Evolutionary conservation across 1,140 invertebrate genomes (phyloP).

Genomic region (Conopomorpha cramerella): DNA sequence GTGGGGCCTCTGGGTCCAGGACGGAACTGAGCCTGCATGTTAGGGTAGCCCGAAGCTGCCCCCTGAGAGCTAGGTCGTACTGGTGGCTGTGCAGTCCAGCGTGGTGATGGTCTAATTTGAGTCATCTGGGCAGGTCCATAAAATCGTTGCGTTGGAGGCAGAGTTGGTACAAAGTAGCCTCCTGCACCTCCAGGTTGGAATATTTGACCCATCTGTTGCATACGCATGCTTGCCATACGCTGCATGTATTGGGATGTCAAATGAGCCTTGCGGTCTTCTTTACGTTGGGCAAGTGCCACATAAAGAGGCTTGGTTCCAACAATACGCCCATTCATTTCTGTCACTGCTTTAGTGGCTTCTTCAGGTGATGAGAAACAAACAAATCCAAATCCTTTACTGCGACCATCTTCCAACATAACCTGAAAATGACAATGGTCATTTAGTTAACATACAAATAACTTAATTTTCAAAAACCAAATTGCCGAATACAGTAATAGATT

Average conservation of each 20-base stretch:
- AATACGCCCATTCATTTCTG: conserved; percentile 98
- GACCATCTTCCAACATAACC: conserved; percentile 92
- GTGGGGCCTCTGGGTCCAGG: conserved; percentile 68
- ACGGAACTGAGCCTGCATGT: conserved; percentile 58
- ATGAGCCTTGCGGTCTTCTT: conserved; percentile 98
- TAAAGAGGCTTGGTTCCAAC: conserved; percentile 96
- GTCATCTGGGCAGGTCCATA: conserved; percentile 87
- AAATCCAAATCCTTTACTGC: conserved; percentile 98
- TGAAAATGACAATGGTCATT: conserved; percentile 19
- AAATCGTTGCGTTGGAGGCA: conserved; percentile 85
- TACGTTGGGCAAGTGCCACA: conserved; percentile 96
- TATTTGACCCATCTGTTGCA: conserved; percentile 91
- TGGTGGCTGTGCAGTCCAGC: conserved; percentile 84
- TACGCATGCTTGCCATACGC: conserved; percentile 92
- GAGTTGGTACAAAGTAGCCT: conserved; percentile 91
- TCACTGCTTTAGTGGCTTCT: conserved; percentile 98
- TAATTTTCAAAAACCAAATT: conserved; percentile 4
- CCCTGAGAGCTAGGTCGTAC: conserved; percentile 74
- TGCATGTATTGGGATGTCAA: conserved; percentile 98
- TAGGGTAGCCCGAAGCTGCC: conserved; percentile 69
- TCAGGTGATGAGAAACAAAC: conserved; percentile 99
- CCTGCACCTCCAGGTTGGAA: conserved; percentile 83
- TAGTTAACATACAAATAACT: neutral
- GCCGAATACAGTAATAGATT: conserved; percentile 3
- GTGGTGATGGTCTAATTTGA: conserved; percentile 83